A percentile compares a stretch with the other conserved stretches of the same genome.
Evolutionary conservation across 2,888 invertebrate species (phyloP).

Genomic region (Julus scandinavius): DNA sequence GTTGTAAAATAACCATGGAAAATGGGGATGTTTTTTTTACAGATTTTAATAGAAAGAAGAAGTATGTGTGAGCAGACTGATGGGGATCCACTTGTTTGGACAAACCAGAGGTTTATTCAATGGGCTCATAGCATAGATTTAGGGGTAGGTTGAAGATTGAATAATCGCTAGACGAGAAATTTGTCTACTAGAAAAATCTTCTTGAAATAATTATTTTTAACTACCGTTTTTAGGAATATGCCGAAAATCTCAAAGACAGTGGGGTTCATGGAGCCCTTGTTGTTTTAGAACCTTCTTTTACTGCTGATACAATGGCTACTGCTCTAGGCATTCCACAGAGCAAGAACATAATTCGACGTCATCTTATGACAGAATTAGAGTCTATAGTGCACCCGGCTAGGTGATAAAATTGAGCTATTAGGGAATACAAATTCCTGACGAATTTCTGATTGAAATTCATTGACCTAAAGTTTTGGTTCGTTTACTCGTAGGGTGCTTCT

Average conservation of each 20-base stretch:
- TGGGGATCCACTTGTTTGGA: conserved; percentile 94
- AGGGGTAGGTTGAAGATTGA: conserved; percentile 66
- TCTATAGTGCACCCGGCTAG: conserved; percentile 91
- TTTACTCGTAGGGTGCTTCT: conserved; percentile 66
- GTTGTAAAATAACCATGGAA: background rate
- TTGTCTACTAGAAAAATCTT: too few species aligned
- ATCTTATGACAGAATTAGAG: conserved; percentile 90
- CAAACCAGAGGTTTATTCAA: conserved; percentile 91
- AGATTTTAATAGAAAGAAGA: conserved; percentile 87
- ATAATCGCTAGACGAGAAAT: background rate
- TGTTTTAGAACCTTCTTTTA: conserved; percentile 92
- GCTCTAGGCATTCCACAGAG: conserved; percentile 89
- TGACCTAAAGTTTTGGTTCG: background rate
- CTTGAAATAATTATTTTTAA: too few species aligned
- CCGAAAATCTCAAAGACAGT: conserved; percentile 92
- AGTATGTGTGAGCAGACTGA: conserved; percentile 89
- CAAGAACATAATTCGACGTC: conserved; percentile 91
- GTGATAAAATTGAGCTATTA: conserved; percentile 66
- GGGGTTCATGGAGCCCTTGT: conserved; percentile 95
- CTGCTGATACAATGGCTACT: conserved; percentile 92
- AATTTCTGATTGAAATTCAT: background rate
- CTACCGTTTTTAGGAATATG: conserved; percentile 80
- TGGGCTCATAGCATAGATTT: conserved; percentile 95
- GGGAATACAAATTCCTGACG: background rate
- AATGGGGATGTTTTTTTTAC: too few species aligned